These are phyloP conservation scores for Drosophila kepulauana DNA, from an alignment of 1,140 invertebrate species.

Conservation along the genomic window DNA sequence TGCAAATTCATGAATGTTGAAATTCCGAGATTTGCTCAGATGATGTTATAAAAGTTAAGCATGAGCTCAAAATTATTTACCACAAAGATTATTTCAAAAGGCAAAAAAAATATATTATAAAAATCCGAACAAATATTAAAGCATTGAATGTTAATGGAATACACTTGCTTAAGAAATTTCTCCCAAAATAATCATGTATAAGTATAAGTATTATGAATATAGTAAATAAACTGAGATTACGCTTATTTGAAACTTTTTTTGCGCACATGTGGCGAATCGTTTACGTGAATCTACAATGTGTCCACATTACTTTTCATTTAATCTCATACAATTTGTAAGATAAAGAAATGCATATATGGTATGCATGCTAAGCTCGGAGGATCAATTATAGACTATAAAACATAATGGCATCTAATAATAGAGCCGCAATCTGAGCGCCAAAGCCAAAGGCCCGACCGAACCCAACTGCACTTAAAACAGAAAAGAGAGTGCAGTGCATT, in stretches of 20 bases:
- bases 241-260: constrained; percentile 16
- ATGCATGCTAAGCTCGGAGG: constrained; percentile 71
- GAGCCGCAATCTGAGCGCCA: constrained; percentile 71
- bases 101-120: too few species aligned
- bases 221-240: background rate
- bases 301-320: constrained; percentile 79
- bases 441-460: constrained; percentile 35
- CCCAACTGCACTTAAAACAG: background rate
- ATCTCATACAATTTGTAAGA: constrained; percentile 78
- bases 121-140: too few species aligned
- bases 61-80: too few species aligned
- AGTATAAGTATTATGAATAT: background rate
- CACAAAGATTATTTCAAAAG: too few species aligned
- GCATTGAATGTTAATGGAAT: too few species aligned
- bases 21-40: too few species aligned
- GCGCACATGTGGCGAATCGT: constrained; percentile 13
- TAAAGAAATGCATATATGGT: constrained; percentile 70
- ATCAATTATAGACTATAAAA: constrained; percentile 85
- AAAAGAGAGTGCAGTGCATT: constrained; percentile 24
- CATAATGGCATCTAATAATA: constrained; percentile 84
- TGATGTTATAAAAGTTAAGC: too few species aligned
- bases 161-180: too few species aligned
- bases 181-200: too few species aligned
- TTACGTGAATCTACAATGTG: constrained; percentile 44
- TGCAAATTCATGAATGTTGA: too few species aligned